Percentiles rank a stretch among this genome's conserved stretches.
These are phyloP conservation scores for Zygogramma bicolorata DNA, from an alignment of 2,888 invertebrate genomes.

Conservation along the genomic window DNA sequence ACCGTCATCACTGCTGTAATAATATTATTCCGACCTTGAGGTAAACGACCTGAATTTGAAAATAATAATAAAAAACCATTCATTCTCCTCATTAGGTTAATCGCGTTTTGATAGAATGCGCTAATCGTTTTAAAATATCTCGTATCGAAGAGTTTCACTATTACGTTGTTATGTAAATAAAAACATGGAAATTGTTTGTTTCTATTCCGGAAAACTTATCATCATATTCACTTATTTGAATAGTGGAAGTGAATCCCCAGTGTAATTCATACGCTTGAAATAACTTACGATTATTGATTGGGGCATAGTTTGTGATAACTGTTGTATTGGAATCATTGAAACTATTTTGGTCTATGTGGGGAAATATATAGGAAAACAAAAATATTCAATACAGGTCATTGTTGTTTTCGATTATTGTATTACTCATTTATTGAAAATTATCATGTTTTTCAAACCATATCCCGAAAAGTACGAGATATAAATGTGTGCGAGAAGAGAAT, in stretches of 20 bases:
- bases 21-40: background rate
- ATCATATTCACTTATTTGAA: background rate
- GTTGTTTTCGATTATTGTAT: too few species aligned
- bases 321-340: background rate
- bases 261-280: background rate
- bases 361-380: background rate
- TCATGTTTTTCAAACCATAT: too few species aligned
- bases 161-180: background rate
- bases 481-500: too few species aligned
- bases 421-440: too few species aligned
- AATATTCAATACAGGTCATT: background rate
- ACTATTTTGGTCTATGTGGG: background rate
- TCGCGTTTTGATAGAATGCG: constrained; percentile 25
- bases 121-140: constrained; percentile 20
- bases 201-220: background rate
- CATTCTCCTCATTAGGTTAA: constrained; percentile 33
- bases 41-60: constrained; percentile 25
- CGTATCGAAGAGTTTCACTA: background rate
- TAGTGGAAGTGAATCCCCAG: background rate
- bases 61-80: constrained; percentile 29
- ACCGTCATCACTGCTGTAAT: background rate
- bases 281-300: background rate
- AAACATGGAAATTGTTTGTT: background rate
- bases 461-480: too few species aligned
- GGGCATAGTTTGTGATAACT: background rate